Evolutionary conservation across 2,888 invertebrate genomes (phyloP).

Genomic region (Magallana nippona): DNA sequence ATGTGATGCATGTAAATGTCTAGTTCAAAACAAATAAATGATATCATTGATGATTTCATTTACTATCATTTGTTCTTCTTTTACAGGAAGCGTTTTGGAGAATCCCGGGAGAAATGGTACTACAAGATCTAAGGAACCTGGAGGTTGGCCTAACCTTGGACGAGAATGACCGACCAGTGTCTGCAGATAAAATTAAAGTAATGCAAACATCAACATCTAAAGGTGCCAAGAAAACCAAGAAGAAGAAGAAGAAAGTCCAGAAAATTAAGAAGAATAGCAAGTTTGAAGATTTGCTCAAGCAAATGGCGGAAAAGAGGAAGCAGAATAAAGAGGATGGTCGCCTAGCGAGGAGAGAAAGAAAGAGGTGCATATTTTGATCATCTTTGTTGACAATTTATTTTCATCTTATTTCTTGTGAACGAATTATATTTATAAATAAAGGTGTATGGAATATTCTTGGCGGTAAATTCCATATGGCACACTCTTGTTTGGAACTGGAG

Average conservation of each 20-base stretch:
- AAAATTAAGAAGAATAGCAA: slow-evolving; percentile 46
- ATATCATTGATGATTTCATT: too few relatives aligned
- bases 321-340: slow-evolving; percentile 57
- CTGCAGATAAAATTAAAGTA: slow-evolving; percentile 60
- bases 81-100: slow-evolving; percentile 91
- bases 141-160: slow-evolving; percentile 85
- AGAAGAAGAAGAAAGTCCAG: slow-evolving; percentile 46
- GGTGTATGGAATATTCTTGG: too few relatives aligned
- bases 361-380: not conserved
- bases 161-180: slow-evolving; percentile 59
- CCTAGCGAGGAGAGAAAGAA: slow-evolving; percentile 40
- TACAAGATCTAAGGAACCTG: slow-evolving; percentile 82
- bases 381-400: not conserved
- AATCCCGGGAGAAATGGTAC: slow-evolving; percentile 86
- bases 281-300: slow-evolving; percentile 56
- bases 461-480: too few relatives aligned
- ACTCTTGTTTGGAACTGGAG: too few relatives aligned
- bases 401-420: not conserved
- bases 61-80: too few relatives aligned
- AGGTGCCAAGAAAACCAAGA: slow-evolving; percentile 53
- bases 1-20: too few relatives aligned
- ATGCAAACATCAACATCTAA: slow-evolving; percentile 42
- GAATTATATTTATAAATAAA: not conserved
- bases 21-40: too few relatives aligned
- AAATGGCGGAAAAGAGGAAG: slow-evolving; percentile 56